Evolutionary conservation across 2,797 vertebrate species (phyloP), one percentile per base, ranked within the genome.

Genomic region (Trematomus bernacchii): DNA sequence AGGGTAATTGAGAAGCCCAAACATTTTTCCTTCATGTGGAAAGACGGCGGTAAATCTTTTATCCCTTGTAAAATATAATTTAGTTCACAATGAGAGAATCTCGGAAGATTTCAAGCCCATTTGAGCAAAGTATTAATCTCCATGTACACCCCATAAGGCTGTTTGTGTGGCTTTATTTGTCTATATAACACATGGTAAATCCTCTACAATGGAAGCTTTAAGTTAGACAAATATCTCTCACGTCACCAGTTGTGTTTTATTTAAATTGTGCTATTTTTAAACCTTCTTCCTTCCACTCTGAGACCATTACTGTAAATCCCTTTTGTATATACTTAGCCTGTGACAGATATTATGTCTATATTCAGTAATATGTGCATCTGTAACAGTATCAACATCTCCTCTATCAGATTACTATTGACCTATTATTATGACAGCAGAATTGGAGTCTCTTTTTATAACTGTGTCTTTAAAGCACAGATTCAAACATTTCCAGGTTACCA

Each of bases 31-130:
- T 73, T 78, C 66, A 64, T 82, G 75, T 85, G 85, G 74, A 87
- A 87, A 77, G 86, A 78, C 23, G 11, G 75, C 76, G 59, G 87
- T 88, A 82, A 84, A 77, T 74, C 89, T 88, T 87, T 80, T 69
- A 85, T 85, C 73, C 61, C 76, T 78, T 83, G 80, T 90, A 84
- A 89, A 91, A 87, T 85, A 76, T 85, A 89, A 92, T 91, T 82
- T 92, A 68, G 80, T 87, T 86, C 65, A 64, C 70, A 72, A 83
- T 66, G 77, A 80, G 72, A 61, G 54, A 79, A 78, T 84, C 53
- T 47, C 19, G 68, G 48, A 63, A 79, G 71, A 82, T 82, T 69
- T 87, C 63, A 71, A 76, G 73, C 78, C 37, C 63, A 42, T 88
- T 86, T 80, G 51, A 84, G 79, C 79, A 77, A 68, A 77, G 62